Evolutionary conservation across 2,113 vertebrate species (phyloP).

Genomic region (Elgaria multicarinata): DNA sequence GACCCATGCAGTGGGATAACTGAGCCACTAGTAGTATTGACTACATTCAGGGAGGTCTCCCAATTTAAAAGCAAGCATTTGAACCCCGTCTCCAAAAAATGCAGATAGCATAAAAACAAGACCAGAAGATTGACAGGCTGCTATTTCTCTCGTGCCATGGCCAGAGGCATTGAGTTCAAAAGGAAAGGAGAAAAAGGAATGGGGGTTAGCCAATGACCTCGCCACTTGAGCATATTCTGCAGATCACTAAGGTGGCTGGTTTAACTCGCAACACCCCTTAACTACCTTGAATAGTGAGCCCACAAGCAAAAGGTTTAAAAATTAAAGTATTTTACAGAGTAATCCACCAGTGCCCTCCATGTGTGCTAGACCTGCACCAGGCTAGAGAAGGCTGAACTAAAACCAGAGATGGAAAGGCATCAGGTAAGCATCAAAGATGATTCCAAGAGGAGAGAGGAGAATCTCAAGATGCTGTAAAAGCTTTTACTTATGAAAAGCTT

Average conservation of each 20-base stretch:
- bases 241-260: neutral
- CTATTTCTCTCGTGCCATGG: neutral
- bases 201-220: neutral
- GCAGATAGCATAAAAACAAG: neutral
- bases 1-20: neutral
- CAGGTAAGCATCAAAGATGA: too few species aligned
- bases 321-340: neutral
- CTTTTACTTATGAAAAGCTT: too few species aligned
- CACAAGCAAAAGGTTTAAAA: neutral
- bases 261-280: neutral
- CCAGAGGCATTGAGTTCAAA: neutral
- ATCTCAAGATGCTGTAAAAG: too few species aligned
- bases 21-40: neutral
- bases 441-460: too few species aligned
- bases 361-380: too few species aligned
- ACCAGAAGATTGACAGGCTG: neutral
- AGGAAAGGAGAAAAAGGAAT: neutral
- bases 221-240: neutral
- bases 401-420: too few species aligned
- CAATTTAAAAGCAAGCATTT: neutral
- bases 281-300: neutral
- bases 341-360: too few species aligned
- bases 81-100: neutral
- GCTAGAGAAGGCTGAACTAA: too few species aligned
- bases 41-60: neutral